These are phyloP conservation scores for Colistium nudipinnis DNA, from an alignment of 2,113 vertebrate species.

Conservation along the genomic window DNA sequence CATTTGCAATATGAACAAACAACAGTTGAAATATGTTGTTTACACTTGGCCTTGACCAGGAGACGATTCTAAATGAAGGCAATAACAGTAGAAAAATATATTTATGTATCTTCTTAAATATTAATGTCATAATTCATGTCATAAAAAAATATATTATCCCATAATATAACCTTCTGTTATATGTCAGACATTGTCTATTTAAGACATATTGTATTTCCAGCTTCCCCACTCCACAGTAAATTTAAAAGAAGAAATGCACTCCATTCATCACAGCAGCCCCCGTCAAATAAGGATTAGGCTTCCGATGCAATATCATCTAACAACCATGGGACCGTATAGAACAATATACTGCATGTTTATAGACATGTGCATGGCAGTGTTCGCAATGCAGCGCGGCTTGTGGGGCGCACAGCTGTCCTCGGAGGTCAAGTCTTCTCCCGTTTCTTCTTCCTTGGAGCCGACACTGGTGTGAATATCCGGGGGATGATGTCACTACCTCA, in stretches of 20 bases:
- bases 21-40: background rate
- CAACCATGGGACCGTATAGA: background rate
- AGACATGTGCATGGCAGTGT: background rate
- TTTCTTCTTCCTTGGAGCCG: slow-evolving; percentile 75
- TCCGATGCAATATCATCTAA: background rate
- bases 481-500: slow-evolving; percentile 75
- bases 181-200: background rate
- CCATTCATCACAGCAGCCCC: background rate
- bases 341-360: background rate
- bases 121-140: too few relatives aligned
- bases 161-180: too few relatives aligned
- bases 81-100: background rate
- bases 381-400: slow-evolving; percentile 2
- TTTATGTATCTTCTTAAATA: background rate
- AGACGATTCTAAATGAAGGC: background rate
- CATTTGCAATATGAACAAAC: background rate
- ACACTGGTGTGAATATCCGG: slow-evolving; percentile 74
- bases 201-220: background rate
- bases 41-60: background rate
- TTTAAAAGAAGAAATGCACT: background rate
- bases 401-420: slow-evolving; percentile 67
- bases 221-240: background rate
- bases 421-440: slow-evolving; percentile 70
- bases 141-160: too few relatives aligned
- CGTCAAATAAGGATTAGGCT: background rate